phyloP scores from a whole-genome alignment of 1,140 invertebrate genomes.

The Solenopsis invicta region DNA sequence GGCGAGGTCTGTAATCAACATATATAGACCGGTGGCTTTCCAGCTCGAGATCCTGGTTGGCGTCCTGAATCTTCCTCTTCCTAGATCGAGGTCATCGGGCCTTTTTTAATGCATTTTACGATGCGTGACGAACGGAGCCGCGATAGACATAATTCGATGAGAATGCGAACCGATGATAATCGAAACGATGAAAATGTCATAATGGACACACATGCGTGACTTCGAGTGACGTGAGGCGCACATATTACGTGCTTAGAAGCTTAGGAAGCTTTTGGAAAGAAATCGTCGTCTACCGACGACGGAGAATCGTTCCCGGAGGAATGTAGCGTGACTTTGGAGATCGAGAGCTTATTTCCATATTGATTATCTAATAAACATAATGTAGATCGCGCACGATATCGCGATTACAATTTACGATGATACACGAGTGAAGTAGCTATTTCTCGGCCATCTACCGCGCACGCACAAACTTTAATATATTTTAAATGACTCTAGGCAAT shows the following conservation, averaged over 20 bases:
- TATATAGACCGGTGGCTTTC: constrained; percentile 26
- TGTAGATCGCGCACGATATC: constrained; percentile 9
- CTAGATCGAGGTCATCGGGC: constrained; percentile 64
- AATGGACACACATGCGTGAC: too few species aligned
- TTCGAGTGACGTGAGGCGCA: background rate
- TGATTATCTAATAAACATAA: constrained; percentile 51
- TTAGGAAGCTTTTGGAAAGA: constrained; percentile 3
- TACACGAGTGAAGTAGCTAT: background rate
- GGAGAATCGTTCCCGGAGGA: background rate
- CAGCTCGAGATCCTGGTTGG: constrained; percentile 49
- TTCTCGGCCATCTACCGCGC: background rate
- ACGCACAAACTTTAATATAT: constrained; percentile 5
- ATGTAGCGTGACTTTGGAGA: constrained; percentile 3
- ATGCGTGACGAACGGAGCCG: constrained; percentile 22
- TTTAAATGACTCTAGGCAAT: constrained; percentile 26
- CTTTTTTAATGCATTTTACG: constrained; percentile 28
- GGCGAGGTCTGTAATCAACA: constrained; percentile 66
- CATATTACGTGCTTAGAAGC: background rate
- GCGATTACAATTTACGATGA: constrained; percentile 31
- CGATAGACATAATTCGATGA: background rate
- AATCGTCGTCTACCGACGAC: background rate
- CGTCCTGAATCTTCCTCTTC: constrained; percentile 50
- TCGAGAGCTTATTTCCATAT: constrained; percentile 22
- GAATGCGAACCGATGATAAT: background rate
- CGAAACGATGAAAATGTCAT: background rate